A percentile compares a stretch with the other conserved stretches of the same genome.
Evolutionary conservation across 2,113 vertebrate species (phyloP).

Genomic region (Callipepla squamata): DNA sequence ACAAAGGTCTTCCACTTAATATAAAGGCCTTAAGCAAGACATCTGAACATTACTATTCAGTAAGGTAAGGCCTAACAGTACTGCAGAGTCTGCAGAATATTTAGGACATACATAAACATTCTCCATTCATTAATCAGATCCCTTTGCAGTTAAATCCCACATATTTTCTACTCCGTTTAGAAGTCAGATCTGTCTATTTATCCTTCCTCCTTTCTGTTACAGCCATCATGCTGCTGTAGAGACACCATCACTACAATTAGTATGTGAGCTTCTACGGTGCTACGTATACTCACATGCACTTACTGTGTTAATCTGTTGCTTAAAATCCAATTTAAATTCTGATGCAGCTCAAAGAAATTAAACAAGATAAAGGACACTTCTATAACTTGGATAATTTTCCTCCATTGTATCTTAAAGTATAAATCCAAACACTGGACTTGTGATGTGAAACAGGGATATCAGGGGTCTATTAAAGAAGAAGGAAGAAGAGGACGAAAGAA

Average conservation of each 20-base stretch:
- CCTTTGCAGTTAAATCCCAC: neutral
- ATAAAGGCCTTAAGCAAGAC: neutral
- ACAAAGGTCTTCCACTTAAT: neutral
- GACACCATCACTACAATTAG: fast-evolving
- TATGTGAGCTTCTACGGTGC: neutral
- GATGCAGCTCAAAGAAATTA: neutral
- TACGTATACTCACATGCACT: fast-evolving
- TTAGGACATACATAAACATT: neutral
- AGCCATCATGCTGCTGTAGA: neutral
- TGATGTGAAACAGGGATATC: neutral
- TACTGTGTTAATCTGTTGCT: neutral
- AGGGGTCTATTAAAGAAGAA: neutral
- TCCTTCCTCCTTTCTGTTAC: neutral
- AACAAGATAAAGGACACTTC: neutral
- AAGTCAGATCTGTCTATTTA: neutral
- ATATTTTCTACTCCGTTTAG: neutral
- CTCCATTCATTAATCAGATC: neutral
- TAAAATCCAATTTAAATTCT: neutral
- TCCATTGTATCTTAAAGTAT: neutral
- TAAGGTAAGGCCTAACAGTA: neutral
- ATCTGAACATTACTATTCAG: neutral
- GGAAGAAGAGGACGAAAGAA: neutral
- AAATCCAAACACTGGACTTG: neutral
- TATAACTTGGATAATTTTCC: neutral
- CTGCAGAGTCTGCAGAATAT: neutral